phyloP scores from a whole-genome alignment of 2,113 vertebrate genomes.

The Prunella fulvescens region DNA sequence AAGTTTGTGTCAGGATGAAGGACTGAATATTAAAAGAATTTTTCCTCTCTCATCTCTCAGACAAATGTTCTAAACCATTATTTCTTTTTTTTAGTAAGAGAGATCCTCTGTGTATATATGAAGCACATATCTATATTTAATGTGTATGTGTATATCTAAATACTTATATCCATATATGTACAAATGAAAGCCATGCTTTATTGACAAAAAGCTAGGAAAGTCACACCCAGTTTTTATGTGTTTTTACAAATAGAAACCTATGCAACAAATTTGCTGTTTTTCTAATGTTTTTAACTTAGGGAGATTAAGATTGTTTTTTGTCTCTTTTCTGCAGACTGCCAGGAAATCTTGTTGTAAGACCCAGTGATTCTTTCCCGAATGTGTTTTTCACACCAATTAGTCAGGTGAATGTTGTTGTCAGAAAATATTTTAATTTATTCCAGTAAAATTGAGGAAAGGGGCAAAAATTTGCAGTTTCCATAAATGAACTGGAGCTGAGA shows the following conservation, averaged over 20 bases:
- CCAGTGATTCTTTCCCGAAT: background rate
- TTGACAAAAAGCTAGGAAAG: background rate
- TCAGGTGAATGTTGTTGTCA: background rate
- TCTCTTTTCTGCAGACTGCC: background rate
- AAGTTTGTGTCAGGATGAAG: background rate
- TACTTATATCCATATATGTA: background rate
- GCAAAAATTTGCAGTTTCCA: fast-evolving
- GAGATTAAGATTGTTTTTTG: background rate
- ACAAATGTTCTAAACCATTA: background rate
- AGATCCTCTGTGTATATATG: background rate
- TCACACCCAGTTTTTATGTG: background rate
- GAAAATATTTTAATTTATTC: background rate
- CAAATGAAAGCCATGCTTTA: background rate
- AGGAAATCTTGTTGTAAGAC: background rate
- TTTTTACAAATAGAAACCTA: background rate
- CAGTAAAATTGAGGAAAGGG: background rate
- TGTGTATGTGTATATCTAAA: background rate
- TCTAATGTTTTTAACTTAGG: background rate
- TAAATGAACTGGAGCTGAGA: background rate
- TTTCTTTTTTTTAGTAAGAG: background rate
- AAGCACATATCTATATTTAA: background rate
- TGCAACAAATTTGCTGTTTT: background rate
- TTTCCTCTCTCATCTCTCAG: background rate
- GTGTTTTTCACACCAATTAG: background rate
- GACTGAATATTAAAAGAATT: background rate